phyloP scores from a whole-genome alignment of 2,797 vertebrate species.

The Valencia hispanica region DNA sequence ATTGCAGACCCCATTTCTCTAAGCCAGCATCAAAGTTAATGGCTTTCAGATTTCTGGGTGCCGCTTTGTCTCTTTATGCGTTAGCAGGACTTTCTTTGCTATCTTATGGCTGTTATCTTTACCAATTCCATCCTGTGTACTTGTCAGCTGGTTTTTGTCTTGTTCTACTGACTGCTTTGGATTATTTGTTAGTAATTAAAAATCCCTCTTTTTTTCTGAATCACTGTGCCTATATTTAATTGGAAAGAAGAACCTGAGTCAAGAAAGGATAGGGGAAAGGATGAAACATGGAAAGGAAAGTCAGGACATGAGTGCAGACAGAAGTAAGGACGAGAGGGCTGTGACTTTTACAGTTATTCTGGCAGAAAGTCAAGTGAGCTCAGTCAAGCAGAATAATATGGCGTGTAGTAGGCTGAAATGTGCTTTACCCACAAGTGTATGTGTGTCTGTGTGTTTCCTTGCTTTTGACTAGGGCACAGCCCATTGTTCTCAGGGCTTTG shows the following conservation, averaged over 20 bases:
- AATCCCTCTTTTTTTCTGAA: constrained; percentile 8
- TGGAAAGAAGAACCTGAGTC: constrained; percentile 9
- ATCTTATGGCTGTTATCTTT: constrained; percentile 59
- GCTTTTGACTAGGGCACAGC: constrained; percentile 37
- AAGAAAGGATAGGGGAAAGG: constrained; percentile 14
- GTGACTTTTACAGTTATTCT: constrained; percentile 56
- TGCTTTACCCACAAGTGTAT: constrained; percentile 34
- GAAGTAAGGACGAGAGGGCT: constrained; percentile 19
- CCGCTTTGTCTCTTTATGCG: constrained; percentile 53
- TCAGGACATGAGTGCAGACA: constrained; percentile 29
- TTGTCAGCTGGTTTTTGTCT: constrained; percentile 17
- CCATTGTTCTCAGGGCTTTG: constrained; percentile 24
- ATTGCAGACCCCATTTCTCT: constrained; percentile 69
- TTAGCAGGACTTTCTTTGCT: constrained; percentile 65
- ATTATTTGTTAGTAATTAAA: constrained; percentile 44
- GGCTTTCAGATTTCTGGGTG: constrained; percentile 71
- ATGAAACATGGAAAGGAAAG: constrained; percentile 20
- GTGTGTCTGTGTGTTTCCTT: constrained; percentile 25
- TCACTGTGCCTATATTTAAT: constrained; percentile 25
- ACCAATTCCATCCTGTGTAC: constrained; percentile 49
- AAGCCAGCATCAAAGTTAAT: constrained; percentile 66
- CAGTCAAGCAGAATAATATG: constrained; percentile 68
- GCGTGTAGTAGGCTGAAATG: constrained; percentile 55
- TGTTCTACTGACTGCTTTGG: constrained; percentile 38
- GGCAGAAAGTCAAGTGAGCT: constrained; percentile 78